Conservation (phyloP, 2,113 vertebrate genomes). For the Pedetes capensis region DNA sequence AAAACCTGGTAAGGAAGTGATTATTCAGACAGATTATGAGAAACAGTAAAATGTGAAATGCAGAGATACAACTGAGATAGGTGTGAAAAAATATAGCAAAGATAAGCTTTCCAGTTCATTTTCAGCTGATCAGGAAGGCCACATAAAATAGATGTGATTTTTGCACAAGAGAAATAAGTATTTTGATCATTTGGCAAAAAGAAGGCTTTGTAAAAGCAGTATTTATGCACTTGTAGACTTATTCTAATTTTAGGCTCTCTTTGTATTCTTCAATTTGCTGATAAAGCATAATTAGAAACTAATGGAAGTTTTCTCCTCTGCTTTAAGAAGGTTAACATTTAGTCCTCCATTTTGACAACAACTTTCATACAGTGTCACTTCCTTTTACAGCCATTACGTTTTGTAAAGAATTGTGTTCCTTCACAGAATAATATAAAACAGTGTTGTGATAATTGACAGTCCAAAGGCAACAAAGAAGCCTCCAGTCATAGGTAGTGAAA, state of each 20-base stretch:
- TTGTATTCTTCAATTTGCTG: conserved; percentile 8
- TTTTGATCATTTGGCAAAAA: conserved; percentile 15
- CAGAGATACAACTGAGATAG: neutral
- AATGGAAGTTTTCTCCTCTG: conserved; percentile 15
- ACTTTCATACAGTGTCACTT: neutral
- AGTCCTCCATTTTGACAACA: neutral
- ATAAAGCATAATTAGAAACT: conserved; percentile 22
- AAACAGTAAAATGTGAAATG: conserved; percentile 18
- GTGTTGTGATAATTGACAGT: neutral
- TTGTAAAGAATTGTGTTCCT: neutral
- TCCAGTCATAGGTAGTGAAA: neutral
- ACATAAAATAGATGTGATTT: neutral
- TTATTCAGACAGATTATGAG: neutral
- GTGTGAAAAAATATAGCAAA: neutral
- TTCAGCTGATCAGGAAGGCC: neutral
- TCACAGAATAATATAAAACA: neutral
- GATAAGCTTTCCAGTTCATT: neutral
- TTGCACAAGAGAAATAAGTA: neutral
- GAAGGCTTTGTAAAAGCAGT: neutral
- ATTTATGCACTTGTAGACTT: neutral
- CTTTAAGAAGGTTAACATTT: conserved; percentile 17
- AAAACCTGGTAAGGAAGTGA: neutral
- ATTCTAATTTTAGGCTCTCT: neutral
- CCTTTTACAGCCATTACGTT: conserved; percentile 20
- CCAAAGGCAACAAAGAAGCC: neutral